phyloP scores from a whole-genome alignment of 2,888 invertebrate genomes.

The Andrena camellia region DNA sequence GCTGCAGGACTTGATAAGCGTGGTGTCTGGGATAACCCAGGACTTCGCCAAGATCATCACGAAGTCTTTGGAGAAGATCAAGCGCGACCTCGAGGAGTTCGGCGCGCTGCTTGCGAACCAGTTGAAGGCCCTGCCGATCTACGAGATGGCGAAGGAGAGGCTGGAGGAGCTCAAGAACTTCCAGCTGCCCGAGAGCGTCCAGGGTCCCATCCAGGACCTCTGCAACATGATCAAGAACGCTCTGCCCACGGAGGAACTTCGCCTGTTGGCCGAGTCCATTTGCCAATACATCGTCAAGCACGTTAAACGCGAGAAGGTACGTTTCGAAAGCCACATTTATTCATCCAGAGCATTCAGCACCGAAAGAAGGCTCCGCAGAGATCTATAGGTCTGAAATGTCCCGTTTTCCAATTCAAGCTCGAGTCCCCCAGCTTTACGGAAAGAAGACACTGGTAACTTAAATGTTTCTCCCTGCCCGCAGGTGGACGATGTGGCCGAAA shows the following conservation, averaged over 20 bases:
- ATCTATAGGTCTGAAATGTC: no score
- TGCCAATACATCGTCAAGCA: slow-evolving; percentile 87
- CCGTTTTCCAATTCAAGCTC: not conserved
- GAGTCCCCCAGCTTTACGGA: not conserved
- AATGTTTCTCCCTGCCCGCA: slow-evolving; percentile 72
- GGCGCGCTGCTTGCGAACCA: slow-evolving; percentile 85
- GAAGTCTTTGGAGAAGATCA: slow-evolving; percentile 78
- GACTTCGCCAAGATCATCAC: slow-evolving; percentile 82
- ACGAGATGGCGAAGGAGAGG: slow-evolving; percentile 85
- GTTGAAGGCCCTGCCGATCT: slow-evolving; percentile 86
- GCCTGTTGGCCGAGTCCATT: slow-evolving; percentile 87
- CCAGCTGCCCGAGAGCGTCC: slow-evolving; percentile 87
- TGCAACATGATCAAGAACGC: slow-evolving; percentile 87
- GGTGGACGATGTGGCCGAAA: slow-evolving; percentile 88
- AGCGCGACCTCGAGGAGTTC: slow-evolving; percentile 84
- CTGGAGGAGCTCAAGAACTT: slow-evolving; percentile 82
- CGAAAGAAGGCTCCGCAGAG: not conserved
- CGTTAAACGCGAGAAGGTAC: slow-evolving; percentile 86
- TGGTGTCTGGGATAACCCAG: slow-evolving; percentile 83
- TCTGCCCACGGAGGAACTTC: slow-evolving; percentile 89
- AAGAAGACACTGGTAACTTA: not conserved
- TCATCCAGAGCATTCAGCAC: not conserved
- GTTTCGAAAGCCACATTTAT: not conserved
- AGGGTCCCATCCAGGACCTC: slow-evolving; percentile 87
- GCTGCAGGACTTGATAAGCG: slow-evolving; percentile 87